Evolutionary conservation across 2,113 vertebrate genomes (phyloP), one percentile per base, ranked within the genome.

Genomic region (Rhea pennata): DNA sequence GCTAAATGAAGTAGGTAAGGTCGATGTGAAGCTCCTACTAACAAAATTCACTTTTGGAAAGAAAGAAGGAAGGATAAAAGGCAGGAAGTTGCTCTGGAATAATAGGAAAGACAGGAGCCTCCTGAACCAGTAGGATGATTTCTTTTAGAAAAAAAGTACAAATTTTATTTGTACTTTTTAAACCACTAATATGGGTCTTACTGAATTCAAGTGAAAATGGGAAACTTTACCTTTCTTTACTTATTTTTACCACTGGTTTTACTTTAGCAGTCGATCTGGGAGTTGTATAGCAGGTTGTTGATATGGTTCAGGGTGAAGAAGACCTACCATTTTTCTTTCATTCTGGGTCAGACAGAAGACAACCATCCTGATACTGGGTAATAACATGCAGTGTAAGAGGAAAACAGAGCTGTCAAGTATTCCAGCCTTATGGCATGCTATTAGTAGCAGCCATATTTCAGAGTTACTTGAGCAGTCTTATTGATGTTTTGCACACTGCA

Each of bases 401-500:
- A 85, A 73, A n/a, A 42, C 65, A 2, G 0, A n/a, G 21, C 93
- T 84, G 77, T 88, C 84, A 84, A 39, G 88, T 65, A 21, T n/a
- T 89, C 62, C 67, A 51, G 51, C 33, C 56, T 83, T 83, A 56
- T 70, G 56, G 33, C 5, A 48, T 51, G 67, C 58, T 77, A 20
- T 42, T 42, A 53, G 78, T 24, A 6, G 40, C 19, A 53, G 56
- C 59, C 40, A 31, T 64, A 71, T 54, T n/a, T 58, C 72, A 27
- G 16, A 9, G 8, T 22, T 27, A 69, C 36, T 54, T 42, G 22
- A 40, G 17, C 56, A 36, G 19, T 42, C 67, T 76, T 42, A 77
- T n/a, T 83, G 85, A 62, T 42, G 66, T 62, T 87, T 82, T 91
- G 54, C 86, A 36, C 88, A 90, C 93, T 59, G 56, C 15, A 92